These are phyloP conservation scores for Panulirus ornatus DNA, from an alignment of 1,140 invertebrate species.

Conservation along the genomic window DNA sequence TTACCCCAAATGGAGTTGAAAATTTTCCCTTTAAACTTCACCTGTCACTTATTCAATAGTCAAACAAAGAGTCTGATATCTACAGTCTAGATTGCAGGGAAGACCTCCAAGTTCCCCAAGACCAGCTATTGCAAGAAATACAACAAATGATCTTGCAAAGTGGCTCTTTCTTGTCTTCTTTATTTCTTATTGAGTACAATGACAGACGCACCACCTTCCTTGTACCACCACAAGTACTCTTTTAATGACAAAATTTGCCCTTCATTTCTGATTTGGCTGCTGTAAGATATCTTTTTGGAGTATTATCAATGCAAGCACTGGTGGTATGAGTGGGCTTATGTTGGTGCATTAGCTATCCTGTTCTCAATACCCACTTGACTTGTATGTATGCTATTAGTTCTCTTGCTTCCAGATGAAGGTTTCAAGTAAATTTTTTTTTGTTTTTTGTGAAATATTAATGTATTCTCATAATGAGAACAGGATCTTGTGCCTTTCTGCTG, in stretches of 20 bases:
- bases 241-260: neutral
- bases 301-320: neutral
- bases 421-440: neutral
- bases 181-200: constrained; percentile 18
- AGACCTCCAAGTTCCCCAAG: constrained; percentile 36
- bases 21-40: constrained; percentile 19
- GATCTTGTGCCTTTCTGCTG: neutral
- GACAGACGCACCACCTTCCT: neutral
- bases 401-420: neutral
- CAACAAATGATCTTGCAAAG: constrained; percentile 66
- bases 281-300: neutral
- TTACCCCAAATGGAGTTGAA: constrained; percentile 27
- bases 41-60: constrained; percentile 10
- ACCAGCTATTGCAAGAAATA: constrained; percentile 63
- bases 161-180: constrained; percentile 46
- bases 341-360: neutral
- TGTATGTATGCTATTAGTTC: neutral
- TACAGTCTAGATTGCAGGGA: constrained; percentile 59
- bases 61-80: neutral
- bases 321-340: neutral
- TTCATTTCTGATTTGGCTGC: neutral
- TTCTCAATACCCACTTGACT: neutral
- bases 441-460: neutral
- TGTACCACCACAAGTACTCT: constrained; percentile 1
- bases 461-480: constrained; percentile 27